Conservation (phyloP, 2,113 vertebrate genomes). For the Chaetops frenatus region DNA sequence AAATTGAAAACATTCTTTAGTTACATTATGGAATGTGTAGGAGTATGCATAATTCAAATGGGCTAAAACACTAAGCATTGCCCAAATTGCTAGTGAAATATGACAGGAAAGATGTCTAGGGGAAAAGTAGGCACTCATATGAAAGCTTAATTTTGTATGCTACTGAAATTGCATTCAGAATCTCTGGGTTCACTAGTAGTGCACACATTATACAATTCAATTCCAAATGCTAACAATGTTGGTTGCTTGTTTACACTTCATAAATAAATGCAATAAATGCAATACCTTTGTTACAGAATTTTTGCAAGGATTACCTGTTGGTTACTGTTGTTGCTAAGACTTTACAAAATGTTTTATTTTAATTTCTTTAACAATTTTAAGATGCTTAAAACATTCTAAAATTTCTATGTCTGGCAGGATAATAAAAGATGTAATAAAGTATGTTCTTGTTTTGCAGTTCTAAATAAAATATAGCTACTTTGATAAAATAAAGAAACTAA, state of each 20-base stretch:
- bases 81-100: slow-evolving; percentile 44
- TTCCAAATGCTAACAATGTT: not conserved
- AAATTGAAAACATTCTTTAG: slow-evolving; percentile 29
- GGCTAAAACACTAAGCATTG: slow-evolving; percentile 33
- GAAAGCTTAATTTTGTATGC: slow-evolving; percentile 37
- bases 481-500: not conserved
- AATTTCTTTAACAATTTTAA: not conserved
- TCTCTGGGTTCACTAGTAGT: not conserved
- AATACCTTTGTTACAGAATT: not conserved
- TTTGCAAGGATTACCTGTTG: not conserved
- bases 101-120: slow-evolving; percentile 9
- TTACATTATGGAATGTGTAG: slow-evolving; percentile 46
- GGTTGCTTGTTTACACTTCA: not conserved
- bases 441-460: not conserved
- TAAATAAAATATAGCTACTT: not conserved
- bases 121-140: not conserved
- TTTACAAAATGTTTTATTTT: not conserved
- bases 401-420: not conserved
- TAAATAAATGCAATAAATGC: not conserved
- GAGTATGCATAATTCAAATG: slow-evolving; percentile 45
- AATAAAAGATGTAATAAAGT: not conserved
- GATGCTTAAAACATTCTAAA: not conserved
- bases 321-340: not conserved
- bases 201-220: not conserved
- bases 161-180: slow-evolving; percentile 7